These are phyloP conservation scores for Notoglanidium macrostoma DNA, from an alignment of 2,797 vertebrate species.

Conservation along the genomic window DNA sequence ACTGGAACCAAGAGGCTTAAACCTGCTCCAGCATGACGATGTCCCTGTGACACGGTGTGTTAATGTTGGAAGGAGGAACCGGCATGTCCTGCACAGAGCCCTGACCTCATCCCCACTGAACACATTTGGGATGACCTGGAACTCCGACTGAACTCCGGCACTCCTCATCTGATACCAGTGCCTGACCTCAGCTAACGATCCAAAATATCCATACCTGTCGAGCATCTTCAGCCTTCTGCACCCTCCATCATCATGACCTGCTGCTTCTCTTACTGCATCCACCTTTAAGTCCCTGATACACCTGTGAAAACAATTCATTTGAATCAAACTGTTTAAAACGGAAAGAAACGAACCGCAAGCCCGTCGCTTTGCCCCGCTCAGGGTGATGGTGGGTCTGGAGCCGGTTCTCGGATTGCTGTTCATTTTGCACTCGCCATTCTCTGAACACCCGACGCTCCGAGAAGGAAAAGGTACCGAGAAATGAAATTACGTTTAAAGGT, in stretches of 20 bases:
- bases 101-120: neutral
- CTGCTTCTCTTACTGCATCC: neutral
- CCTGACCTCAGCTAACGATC: neutral
- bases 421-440: neutral
- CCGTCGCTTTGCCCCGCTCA: neutral
- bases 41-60: too few relatives aligned
- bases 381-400: neutral
- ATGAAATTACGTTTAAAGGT: neutral
- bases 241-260: conserved; percentile 12
- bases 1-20: too few relatives aligned
- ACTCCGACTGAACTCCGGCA: too few relatives aligned
- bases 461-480: neutral
- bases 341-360: neutral
- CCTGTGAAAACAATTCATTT: conserved; percentile 8
- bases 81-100: too few relatives aligned
- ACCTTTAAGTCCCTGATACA: conserved; percentile 3
- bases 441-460: neutral
- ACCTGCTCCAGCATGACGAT: too few relatives aligned
- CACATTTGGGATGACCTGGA: neutral
- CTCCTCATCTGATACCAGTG: too few relatives aligned
- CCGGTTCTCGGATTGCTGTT: neutral
- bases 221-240: conserved; percentile 26
- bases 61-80: too few relatives aligned
- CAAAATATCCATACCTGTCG: conserved; percentile 42
- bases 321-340: neutral